Evolutionary conservation across 2,888 invertebrate genomes (phyloP).

Genomic region (Habroteleia sp.): DNA sequence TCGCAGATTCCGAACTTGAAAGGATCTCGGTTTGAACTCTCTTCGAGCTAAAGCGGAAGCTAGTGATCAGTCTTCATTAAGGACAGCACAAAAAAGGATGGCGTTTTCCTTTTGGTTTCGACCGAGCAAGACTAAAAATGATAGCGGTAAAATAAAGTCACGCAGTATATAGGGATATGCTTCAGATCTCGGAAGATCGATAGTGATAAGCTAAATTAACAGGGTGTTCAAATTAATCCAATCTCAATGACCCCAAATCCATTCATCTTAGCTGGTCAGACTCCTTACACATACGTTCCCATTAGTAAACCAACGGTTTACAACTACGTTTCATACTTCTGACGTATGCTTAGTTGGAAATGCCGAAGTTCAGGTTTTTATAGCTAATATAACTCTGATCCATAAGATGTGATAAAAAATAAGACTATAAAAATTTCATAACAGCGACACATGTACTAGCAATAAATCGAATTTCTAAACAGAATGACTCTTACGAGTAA

Average conservation of each 20-base stretch:
- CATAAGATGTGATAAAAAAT: not conserved
- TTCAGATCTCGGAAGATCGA: constrained; percentile 47
- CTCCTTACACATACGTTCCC: constrained; percentile 22
- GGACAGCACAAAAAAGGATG: constrained; percentile 30
- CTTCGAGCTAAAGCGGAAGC: constrained; percentile 19
- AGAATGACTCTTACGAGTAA: too few relatives aligned
- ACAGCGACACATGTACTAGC: too few relatives aligned
- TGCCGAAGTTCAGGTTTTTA: not conserved
- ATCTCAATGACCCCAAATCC: constrained; percentile 69
- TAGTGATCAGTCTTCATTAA: constrained; percentile 60
- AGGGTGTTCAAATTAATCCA: constrained; percentile 73
- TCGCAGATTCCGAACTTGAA: constrained; percentile 9
- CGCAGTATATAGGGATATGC: constrained; percentile 29
- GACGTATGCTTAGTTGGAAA: not conserved
- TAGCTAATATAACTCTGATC: not conserved
- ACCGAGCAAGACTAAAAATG: constrained; percentile 43
- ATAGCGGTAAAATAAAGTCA: constrained; percentile 33
- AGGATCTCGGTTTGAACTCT: constrained; percentile 28
- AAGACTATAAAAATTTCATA: too few relatives aligned
- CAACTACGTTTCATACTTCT: constrained; percentile 10
- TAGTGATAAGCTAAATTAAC: constrained; percentile 71
- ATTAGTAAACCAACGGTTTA: constrained; percentile 1
- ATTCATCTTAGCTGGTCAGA: constrained; percentile 67
- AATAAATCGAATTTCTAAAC: too few relatives aligned
- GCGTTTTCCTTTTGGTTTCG: constrained; percentile 28